Evolutionary conservation across 2,888 invertebrate genomes (phyloP), one percentile per base, ranked within the genome.

Genomic region (Anthophora plumipes): DNA sequence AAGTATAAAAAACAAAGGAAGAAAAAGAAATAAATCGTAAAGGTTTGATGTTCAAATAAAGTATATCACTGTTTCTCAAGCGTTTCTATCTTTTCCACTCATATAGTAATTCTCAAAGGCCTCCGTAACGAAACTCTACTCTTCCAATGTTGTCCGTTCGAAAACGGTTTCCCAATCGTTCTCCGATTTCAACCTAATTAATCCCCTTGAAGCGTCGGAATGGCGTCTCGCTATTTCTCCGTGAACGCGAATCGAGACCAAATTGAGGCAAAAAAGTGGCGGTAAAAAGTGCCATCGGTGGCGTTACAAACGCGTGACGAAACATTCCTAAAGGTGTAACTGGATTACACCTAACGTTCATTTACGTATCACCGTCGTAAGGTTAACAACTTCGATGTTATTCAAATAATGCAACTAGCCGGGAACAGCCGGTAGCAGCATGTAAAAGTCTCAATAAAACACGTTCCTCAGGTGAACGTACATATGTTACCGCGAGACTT

Each of bases 301-400:
- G n/a, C n/a, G n/a, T n/a, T n/a, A n/a, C n/a, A n/a, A n/a, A n/a
- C n/a, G n/a, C n/a, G n/a, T 64, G 76, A 43, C 67, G 73, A 85
- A 83, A 69, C 75, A 70, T 79, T 70, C 69, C 12, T 25, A 41
- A 69, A 54, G 59, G 41, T 66, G 68, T 59, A 74, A 75, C 43
- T 67, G 66, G 71, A 77, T 80, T 70, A 78, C 48, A 68, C 61
- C 60, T 75, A n/a, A 59, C 68, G 57, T 67, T 55, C 12, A 52
- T 54, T 60, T 76, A 37, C 43, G 50, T n/a, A 31, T 22, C 14
- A 20, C 31, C 39, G 11, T 22, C 3, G 48, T 31, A 8, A 0
- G 71, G 70, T 76, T 72, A 83, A 85, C 57, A 75, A 55, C 71
- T 69, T 48, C 61, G 52, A 59, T 70, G 72, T 71, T 69, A 71